Evolutionary conservation across 2,888 invertebrate species (phyloP).

Genomic region (Phyllotreta striolata): DNA sequence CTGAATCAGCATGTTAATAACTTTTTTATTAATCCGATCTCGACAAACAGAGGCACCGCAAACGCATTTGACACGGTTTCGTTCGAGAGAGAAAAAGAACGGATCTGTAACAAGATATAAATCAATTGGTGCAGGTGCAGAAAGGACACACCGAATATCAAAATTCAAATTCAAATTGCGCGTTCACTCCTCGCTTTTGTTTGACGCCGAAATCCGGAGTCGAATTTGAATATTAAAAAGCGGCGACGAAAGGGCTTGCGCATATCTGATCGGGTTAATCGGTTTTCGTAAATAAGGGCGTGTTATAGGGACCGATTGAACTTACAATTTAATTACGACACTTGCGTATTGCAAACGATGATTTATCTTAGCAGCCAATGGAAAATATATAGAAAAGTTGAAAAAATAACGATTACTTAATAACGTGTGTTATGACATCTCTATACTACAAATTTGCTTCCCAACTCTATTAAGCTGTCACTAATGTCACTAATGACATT

Average conservation of each 20-base stretch:
- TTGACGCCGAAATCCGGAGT: slow-evolving; percentile 47
- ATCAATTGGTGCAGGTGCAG: slow-evolving; percentile 48
- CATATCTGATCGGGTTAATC: background rate
- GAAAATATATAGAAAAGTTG: no score
- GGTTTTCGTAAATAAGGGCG: slow-evolving; percentile 1
- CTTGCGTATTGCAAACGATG: no score
- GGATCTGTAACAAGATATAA: slow-evolving; percentile 38
- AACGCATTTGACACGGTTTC: slow-evolving; percentile 41
- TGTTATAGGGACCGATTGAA: background rate
- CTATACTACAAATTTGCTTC: no score
- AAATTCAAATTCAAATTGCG: slow-evolving; percentile 47
- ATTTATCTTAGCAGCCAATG: no score
- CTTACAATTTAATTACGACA: background rate
- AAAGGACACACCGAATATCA: slow-evolving; percentile 30
- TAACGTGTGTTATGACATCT: no score
- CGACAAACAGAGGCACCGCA: slow-evolving; percentile 40
- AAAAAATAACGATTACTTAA: no score
- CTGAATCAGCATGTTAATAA: slow-evolving; percentile 44
- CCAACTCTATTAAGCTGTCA: no score
- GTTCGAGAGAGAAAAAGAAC: slow-evolving; percentile 32
- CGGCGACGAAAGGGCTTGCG: slow-evolving; percentile 5
- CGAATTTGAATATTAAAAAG: slow-evolving; percentile 41
- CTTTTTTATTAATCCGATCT: slow-evolving; percentile 40
- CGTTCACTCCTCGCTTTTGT: slow-evolving; percentile 41
- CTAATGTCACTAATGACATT: no score